Evolutionary conservation across 2,888 invertebrate species (phyloP).

Genomic region (Miltochrista miniata): DNA sequence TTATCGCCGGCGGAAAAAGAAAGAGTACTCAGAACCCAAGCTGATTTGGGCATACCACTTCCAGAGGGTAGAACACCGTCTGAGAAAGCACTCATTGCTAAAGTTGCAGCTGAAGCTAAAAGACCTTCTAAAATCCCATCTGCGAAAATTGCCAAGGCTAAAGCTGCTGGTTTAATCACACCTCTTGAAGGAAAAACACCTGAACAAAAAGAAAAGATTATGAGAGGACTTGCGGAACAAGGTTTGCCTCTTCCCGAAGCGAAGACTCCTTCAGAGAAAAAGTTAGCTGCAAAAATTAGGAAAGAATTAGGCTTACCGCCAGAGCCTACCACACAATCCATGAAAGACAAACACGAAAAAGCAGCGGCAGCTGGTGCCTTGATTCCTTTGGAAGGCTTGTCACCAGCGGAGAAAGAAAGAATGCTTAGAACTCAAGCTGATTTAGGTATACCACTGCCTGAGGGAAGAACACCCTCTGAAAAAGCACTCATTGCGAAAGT

Average conservation of each 20-base stretch:
- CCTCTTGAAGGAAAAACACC: neutral
- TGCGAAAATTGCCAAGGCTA: conserved; percentile 11
- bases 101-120: neutral
- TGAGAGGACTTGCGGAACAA: neutral
- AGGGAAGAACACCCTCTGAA: neutral
- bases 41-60: neutral
- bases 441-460: conserved; percentile 7
- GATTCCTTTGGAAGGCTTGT: conserved; percentile 12
- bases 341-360: conserved; percentile 29
- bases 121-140: neutral
- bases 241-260: conserved; percentile 3
- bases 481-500: conserved; percentile 23
- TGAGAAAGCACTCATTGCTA: neutral
- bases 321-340: conserved; percentile 33
- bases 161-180: neutral
- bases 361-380: conserved; percentile 31
- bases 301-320: conserved; percentile 19
- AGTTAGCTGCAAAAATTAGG: conserved; percentile 9
- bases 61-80: neutral
- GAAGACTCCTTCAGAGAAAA: conserved; percentile 16
- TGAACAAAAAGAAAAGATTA: neutral
- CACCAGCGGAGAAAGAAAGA: conserved; percentile 8
- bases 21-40: conserved; percentile 24
- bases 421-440: conserved; percentile 8
- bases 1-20: conserved; percentile 41